Conservation (phyloP, 2,888 invertebrate species). For the Apantesis nais region DNA sequence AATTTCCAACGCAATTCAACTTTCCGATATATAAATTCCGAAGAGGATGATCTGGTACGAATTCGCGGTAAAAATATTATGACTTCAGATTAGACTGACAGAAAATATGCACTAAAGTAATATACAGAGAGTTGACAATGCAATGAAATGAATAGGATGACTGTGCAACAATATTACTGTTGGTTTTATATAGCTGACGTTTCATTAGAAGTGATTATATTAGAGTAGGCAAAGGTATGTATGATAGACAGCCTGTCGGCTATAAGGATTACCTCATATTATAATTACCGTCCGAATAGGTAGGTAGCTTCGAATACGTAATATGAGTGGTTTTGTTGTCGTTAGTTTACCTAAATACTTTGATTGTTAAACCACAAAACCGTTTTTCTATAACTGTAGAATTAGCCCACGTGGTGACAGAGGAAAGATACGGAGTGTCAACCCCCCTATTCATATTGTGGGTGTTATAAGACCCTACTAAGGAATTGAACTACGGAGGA, state of each 20-base stretch:
- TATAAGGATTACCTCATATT: slow-evolving; percentile 16
- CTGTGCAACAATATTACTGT: not conserved
- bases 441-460: no score
- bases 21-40: slow-evolving; percentile 26
- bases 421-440: no score
- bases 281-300: not conserved
- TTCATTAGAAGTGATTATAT: slow-evolving; percentile 25
- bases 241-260: slow-evolving; percentile 37
- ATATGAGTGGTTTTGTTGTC: not conserved
- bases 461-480: no score
- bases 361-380: not conserved
- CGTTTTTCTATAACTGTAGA: not conserved
- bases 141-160: not conserved
- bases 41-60: slow-evolving; percentile 30
- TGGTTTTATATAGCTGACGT: slow-evolving; percentile 1
- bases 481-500: no score
- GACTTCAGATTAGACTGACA: slow-evolving; percentile 8
- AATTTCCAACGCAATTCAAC: slow-evolving; percentile 19
- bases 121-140: slow-evolving; percentile 1
- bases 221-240: slow-evolving; percentile 14
- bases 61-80: slow-evolving; percentile 37
- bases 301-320: not conserved
- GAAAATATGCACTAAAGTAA: not conserved
- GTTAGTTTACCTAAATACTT: not conserved
- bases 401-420: no score